A percentile compares a stretch with the other conserved stretches of the same genome.
Conservation (phyloP, 2,888 invertebrate genomes). For the Carabus problematicus region DNA sequence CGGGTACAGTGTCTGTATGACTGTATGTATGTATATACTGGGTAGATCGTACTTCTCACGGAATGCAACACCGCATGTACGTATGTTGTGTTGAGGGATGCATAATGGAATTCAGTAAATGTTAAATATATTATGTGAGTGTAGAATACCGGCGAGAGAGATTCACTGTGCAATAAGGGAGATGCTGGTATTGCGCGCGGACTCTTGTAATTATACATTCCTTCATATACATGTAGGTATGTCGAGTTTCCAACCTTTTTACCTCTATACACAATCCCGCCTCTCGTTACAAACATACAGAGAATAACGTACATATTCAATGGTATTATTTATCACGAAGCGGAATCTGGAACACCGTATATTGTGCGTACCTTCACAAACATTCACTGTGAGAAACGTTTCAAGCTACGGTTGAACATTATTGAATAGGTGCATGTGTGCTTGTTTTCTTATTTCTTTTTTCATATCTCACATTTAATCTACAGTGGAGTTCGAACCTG, state of each 20-base stretch:
- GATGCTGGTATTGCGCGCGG: conserved; percentile 4
- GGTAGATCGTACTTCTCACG: conserved; percentile 13
- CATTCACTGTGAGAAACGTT: conserved; percentile 8
- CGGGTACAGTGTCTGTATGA: background rate
- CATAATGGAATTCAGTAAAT: conserved; percentile 40
- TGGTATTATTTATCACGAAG: conserved; percentile 21
- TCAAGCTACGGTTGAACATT: too few species aligned
- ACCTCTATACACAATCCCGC: too few species aligned
- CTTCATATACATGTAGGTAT: conserved; percentile 3
- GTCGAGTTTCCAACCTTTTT: too few species aligned
- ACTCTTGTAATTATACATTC: conserved; percentile 35
- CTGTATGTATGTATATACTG: background rate
- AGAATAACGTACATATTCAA: background rate
- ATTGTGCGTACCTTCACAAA: conserved; percentile 28
- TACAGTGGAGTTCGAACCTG: too few species aligned
- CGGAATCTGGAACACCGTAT: conserved; percentile 30
- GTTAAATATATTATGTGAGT: conserved; percentile 42
- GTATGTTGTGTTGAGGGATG: conserved; percentile 26
- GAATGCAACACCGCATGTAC: background rate
- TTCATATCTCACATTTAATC: too few species aligned
- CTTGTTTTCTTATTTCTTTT: too few species aligned
- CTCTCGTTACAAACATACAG: too few species aligned
- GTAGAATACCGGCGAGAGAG: conserved; percentile 17
- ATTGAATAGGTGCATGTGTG: too few species aligned
- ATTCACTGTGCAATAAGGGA: conserved; percentile 14